Base-by-base conservation (phyloP, 2,797 vertebrate genomes). In the Pitangus sulphuratus region DNA sequence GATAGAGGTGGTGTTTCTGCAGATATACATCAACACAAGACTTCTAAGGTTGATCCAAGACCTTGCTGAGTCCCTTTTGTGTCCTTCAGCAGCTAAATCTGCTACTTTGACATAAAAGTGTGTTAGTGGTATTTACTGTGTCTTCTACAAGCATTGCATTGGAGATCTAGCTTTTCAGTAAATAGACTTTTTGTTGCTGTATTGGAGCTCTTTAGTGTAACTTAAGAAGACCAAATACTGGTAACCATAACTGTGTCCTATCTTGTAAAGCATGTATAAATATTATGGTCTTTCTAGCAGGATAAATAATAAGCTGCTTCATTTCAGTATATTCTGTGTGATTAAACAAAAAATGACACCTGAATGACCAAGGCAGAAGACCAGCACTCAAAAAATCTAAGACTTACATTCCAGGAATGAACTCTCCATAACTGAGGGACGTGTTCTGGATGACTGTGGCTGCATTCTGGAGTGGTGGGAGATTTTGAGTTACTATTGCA, bases 271-370 rank as follows among this genome's bases (percentile, higher is more conserved):
- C 40, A 16, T 48, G 20, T 33, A 16, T 47, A 50, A 13, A 4
- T 28, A 62, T 14, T 40, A 4, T 22, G 20, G 48, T 79, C 28
- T 37, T 92, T 79, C 50, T 70, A 60, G 15, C 40, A 87, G 71
- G 60, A 74, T 60, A 83, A 89, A 60, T 70, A 87, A 66, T 45
- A 39, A 75, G n/a, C 18, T 87, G 60, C 71, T 93, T 95, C 12
- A 39, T 95, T 95, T 86, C 74, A 93, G 47, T 92, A 50, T 84
- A 57, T 84, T 87, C 35, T 78, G 33, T 92, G 28, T 89, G 92
- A 62, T 79, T 66, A 70, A 95, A 84, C n/a, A 71, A 69, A 87
- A 89, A 88, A 26, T 58, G 48, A 45, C 51, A 83, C 37, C 33
- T 62, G 48, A 40, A 31, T 85, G 68, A 76, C 26, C 33, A 53